Percentiles rank a stretch among this genome's conserved stretches.
Conservation (phyloP, 2,888 invertebrate species). For the Ethmia dodecea region DNA sequence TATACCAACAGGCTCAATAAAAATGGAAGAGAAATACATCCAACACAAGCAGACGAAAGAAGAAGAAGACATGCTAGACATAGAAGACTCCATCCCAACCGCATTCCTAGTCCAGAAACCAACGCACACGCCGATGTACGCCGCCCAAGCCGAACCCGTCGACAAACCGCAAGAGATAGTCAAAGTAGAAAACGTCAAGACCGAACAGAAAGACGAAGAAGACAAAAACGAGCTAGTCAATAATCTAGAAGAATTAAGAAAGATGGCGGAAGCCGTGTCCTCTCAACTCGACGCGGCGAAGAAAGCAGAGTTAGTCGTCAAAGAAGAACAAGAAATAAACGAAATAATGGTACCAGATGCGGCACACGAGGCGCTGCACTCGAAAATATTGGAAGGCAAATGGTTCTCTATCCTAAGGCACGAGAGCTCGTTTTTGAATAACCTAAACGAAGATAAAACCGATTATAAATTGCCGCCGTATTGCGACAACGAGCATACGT, state of each 20-base stretch:
- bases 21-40: constrained; percentile 75
- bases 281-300: constrained; percentile 63
- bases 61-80: constrained; percentile 69
- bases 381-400: constrained; percentile 72
- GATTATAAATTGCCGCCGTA: constrained; percentile 37
- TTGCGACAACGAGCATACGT: constrained; percentile 71
- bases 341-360: constrained; percentile 49
- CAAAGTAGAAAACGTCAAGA: constrained; percentile 58
- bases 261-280: constrained; percentile 67
- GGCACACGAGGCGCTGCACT: constrained; percentile 48
- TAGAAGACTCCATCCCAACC: constrained; percentile 75
- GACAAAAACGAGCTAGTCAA: constrained; percentile 70
- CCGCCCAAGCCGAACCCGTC: constrained; percentile 53
- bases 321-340: constrained; percentile 49
- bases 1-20: constrained; percentile 62
- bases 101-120: constrained; percentile 73
- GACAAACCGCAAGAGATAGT: constrained; percentile 66
- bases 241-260: constrained; percentile 63
- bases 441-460: constrained; percentile 32
- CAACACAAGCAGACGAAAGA: constrained; percentile 65
- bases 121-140: constrained; percentile 66
- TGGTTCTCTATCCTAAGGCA: constrained; percentile 95
- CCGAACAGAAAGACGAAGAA: constrained; percentile 45
- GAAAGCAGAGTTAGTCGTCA: constrained; percentile 58
- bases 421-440: constrained; percentile 77